Percentiles rank a stretch among this genome's conserved stretches.
phyloP scores from a whole-genome alignment of 1,140 invertebrate genomes.

The Brachionus koreanus region DNA sequence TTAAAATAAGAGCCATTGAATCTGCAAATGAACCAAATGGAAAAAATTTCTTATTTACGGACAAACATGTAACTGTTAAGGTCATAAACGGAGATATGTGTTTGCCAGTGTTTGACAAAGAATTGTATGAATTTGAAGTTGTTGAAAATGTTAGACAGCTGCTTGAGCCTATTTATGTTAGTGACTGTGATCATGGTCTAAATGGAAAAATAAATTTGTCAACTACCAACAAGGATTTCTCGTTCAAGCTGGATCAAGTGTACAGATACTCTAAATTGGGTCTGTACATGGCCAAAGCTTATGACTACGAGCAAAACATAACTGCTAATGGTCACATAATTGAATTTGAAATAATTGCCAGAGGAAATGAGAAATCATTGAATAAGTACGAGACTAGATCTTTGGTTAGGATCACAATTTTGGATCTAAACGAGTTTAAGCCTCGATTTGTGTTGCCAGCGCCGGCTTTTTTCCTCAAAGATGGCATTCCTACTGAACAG shows the following conservation, averaged over 20 bases:
- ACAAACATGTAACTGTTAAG: slow-evolving; percentile 20
- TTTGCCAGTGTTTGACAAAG: slow-evolving; percentile 1
- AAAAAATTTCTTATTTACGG: background rate
- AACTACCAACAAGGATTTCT: slow-evolving; percentile 9
- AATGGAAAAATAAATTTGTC: slow-evolving; percentile 16
- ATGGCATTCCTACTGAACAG: slow-evolving; percentile 1
- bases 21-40: background rate
- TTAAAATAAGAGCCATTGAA: slow-evolving; percentile 21
- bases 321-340: slow-evolving; percentile 17
- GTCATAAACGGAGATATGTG: slow-evolving; percentile 37
- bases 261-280: slow-evolving; percentile 12
- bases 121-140: slow-evolving; percentile 34
- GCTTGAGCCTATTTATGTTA: slow-evolving; percentile 40
- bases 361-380: background rate
- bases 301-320: slow-evolving; percentile 3
- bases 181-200: slow-evolving; percentile 38
- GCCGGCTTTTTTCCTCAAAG: slow-evolving; percentile 34
- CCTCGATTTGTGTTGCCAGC: slow-evolving; percentile 16
- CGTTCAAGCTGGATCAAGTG: slow-evolving; percentile 2
- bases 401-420: slow-evolving; percentile 1
- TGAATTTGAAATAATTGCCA: slow-evolving; percentile 41
- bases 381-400: slow-evolving; percentile 21
- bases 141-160: slow-evolving; percentile 25
- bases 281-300: slow-evolving; percentile 10
- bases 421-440: slow-evolving; percentile 38